These are phyloP conservation scores for Parnassius orleans DNA, from an alignment of 2,888 invertebrate species.

Conservation along the genomic window DNA sequence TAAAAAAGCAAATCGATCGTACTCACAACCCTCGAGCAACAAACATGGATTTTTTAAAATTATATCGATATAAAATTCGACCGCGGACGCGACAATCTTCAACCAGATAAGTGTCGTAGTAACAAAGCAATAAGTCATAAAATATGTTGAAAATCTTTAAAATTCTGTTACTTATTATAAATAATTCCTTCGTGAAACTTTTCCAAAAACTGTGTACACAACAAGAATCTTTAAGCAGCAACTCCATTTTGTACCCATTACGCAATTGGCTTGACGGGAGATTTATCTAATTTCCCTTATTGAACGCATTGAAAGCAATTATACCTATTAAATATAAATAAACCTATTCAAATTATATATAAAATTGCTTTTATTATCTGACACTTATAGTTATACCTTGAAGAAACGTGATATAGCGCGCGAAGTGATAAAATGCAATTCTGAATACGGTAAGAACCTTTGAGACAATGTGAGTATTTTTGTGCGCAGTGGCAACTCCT, in stretches of 20 bases:
- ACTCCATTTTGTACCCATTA: constrained; percentile 33
- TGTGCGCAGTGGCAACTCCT: constrained; percentile 63
- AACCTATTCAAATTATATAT: not conserved
- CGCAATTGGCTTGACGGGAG: constrained; percentile 2
- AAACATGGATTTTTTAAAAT: constrained; percentile 56
- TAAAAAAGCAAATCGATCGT: constrained; percentile 68
- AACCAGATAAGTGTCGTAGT: constrained; percentile 63
- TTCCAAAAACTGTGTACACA: constrained; percentile 71
- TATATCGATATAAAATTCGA: constrained; percentile 61
- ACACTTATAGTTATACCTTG: constrained; percentile 4
- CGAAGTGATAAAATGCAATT: constrained; percentile 62
- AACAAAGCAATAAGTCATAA: constrained; percentile 60
- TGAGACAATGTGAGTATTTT: constrained; percentile 72
- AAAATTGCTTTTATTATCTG: constrained; percentile 6
- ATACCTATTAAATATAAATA: not conserved
- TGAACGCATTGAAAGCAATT: constrained; percentile 7
- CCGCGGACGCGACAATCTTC: constrained; percentile 56
- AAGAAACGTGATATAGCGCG: constrained; percentile 37
- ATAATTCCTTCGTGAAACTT: constrained; percentile 69
- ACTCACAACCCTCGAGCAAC: constrained; percentile 67
- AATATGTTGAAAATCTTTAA: constrained; percentile 53
- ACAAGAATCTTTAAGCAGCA: constrained; percentile 65
- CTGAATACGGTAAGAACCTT: constrained; percentile 62
- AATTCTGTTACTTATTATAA: constrained; percentile 63
- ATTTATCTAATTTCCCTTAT: constrained; percentile 15